phyloP scores from a whole-genome alignment of 2,888 invertebrate genomes.

The Rhagonycha fulva region DNA sequence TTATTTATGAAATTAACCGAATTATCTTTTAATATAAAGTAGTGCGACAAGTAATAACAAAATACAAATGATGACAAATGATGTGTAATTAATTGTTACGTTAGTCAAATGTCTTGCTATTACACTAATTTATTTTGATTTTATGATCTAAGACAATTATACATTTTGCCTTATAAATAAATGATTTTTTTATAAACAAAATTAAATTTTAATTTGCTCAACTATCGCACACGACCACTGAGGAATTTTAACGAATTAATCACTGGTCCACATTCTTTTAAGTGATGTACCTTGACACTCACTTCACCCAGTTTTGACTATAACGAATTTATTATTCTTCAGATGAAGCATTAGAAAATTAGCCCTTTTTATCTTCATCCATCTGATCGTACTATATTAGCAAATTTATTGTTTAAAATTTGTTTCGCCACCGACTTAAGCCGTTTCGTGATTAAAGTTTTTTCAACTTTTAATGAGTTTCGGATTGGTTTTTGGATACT shows the following conservation, averaged over 20 bases:
- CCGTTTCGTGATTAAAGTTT: not conserved
- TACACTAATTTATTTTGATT: slow-evolving; percentile 1
- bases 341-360: not conserved
- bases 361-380: not conserved
- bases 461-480: not conserved
- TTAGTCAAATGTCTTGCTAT: not conserved
- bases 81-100: not conserved
- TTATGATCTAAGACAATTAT: slow-evolving; percentile 1
- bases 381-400: not conserved
- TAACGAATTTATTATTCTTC: not conserved
- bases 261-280: not conserved
- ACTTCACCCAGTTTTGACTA: not conserved
- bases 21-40: not conserved
- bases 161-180: not conserved
- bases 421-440: not conserved
- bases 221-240: not conserved
- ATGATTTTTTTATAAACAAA: not conserved
- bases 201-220: not conserved
- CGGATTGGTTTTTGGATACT: not conserved
- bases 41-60: not conserved
- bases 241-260: not conserved
- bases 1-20: not conserved
- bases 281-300: not conserved
- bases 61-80: not conserved
- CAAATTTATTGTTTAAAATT: not conserved